Conservation (phyloP, 1,140 invertebrate species). For the Drosophila persimilis region DNA sequence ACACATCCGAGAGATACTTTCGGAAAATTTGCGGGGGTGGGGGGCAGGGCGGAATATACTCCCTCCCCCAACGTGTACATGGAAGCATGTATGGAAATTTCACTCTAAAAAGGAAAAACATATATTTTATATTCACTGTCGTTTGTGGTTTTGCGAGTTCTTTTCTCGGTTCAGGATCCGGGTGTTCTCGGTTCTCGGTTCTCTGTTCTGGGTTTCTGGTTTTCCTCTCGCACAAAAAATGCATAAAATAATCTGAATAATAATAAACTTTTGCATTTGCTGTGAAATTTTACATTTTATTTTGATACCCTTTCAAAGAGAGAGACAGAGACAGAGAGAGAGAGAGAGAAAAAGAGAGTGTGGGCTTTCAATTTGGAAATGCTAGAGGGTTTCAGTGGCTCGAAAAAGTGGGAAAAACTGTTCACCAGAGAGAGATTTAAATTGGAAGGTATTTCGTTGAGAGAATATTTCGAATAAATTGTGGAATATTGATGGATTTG, state of each 20-base stretch:
- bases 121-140: constrained; percentile 80
- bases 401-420: no score
- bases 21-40: background rate
- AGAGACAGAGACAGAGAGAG: background rate
- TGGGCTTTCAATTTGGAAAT: background rate
- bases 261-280: constrained; percentile 59
- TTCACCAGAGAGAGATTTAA: no score
- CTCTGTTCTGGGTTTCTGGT: constrained; percentile 14
- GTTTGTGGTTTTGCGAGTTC: constrained; percentile 54
- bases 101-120: constrained; percentile 60
- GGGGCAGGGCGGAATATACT: constrained; percentile 27
- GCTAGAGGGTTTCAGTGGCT: no score
- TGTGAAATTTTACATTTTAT: constrained; percentile 43
- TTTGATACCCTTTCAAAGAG: constrained; percentile 39
- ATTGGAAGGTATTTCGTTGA: no score
- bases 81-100: constrained; percentile 70
- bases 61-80: background rate
- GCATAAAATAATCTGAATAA: constrained; percentile 32
- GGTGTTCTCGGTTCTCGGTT: constrained; percentile 14
- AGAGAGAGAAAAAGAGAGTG: no score
- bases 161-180: constrained; percentile 3
- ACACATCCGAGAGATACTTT: constrained; percentile 5
- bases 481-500: no score
- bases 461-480: no score
- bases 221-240: constrained; percentile 14